A percentile compares a stretch with the other conserved stretches of the same genome.
These are phyloP conservation scores for Hirtodrosophila duncani DNA, from an alignment of 2,888 invertebrate species.

Conservation along the genomic window DNA sequence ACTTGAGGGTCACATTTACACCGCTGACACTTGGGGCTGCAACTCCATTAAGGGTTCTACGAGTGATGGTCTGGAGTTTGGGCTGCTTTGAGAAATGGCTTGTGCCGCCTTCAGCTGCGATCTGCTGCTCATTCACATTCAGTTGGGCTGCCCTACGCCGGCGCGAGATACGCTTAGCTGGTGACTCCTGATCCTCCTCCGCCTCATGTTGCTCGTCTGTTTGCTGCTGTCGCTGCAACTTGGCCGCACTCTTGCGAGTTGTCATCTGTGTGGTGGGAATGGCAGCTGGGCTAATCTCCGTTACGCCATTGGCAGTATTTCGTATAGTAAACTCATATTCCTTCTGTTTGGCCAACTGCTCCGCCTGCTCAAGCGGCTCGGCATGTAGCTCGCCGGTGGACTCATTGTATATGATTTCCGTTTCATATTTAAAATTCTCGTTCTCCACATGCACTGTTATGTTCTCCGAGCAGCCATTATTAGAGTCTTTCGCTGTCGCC, in stretches of 20 bases:
- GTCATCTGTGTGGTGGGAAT: conserved; percentile 14
- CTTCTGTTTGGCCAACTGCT: conserved; percentile 20
- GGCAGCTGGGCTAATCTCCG: conserved; percentile 32
- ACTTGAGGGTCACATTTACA: conserved; percentile 22
- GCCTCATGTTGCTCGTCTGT: not conserved
- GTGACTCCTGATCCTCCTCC: not conserved
- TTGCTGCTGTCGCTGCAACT: conserved; percentile 18
- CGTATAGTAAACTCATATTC: conserved; percentile 63
- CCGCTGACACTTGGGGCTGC: no score
- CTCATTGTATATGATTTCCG: conserved; percentile 38
- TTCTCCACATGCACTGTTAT: conserved; percentile 40
- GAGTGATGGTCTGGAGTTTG: no score
- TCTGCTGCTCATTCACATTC: not conserved
- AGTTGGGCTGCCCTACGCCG: conserved; percentile 26
- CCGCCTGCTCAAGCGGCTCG: conserved; percentile 5
- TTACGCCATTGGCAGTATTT: conserved; percentile 42
- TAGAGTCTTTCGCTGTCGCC: conserved; percentile 23
- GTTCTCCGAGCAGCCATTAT: conserved; percentile 24
- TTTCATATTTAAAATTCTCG: conserved; percentile 36
- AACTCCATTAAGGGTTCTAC: no score
- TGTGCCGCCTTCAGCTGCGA: not conserved
- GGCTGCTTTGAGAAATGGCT: not conserved
- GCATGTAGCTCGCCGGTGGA: conserved; percentile 29
- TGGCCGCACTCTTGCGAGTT: conserved; percentile 39
- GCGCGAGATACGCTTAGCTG: conserved; percentile 25